Conservation (phyloP, 1,140 invertebrate genomes). For the Neomicropteryx cornuta region DNA sequence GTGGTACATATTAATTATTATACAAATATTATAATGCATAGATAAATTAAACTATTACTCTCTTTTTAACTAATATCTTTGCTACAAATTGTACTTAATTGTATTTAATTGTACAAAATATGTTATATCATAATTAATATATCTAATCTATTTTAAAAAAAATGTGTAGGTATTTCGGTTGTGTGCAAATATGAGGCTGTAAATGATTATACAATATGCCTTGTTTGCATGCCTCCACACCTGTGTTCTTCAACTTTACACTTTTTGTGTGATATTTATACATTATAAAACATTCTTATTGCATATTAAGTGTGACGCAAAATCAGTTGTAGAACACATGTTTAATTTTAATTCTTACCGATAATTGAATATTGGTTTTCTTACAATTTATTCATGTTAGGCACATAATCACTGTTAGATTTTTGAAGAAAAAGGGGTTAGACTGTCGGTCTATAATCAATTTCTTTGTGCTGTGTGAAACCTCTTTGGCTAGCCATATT, state of each 20-base stretch:
- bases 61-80: slow-evolving; percentile 42
- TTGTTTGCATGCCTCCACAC: slow-evolving; percentile 36
- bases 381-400: slow-evolving; percentile 25
- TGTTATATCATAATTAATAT: slow-evolving; percentile 39
- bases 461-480: too few relatives aligned
- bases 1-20: too few relatives aligned
- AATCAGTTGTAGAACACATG: slow-evolving; percentile 40
- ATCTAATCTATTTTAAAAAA: slow-evolving; percentile 37
- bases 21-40: too few relatives aligned
- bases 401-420: slow-evolving; percentile 38
- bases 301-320: slow-evolving; percentile 33
- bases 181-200: slow-evolving; percentile 25
- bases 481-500: too few relatives aligned
- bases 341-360: slow-evolving; percentile 39
- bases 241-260: slow-evolving; percentile 38
- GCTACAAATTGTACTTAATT: slow-evolving; percentile 47
- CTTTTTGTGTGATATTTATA: too few relatives aligned
- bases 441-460: too few relatives aligned
- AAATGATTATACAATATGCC: slow-evolving; percentile 17
- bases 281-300: slow-evolving; percentile 27
- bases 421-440: slow-evolving; percentile 35
- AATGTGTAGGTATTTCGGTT: slow-evolving; percentile 35
- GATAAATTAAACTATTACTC: slow-evolving; percentile 45
- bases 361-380: slow-evolving; percentile 20
- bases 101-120: slow-evolving; percentile 48